These are phyloP conservation scores for Pterocles orientalis DNA, from an alignment of 2,113 vertebrate genomes.

Conservation along the genomic window DNA sequence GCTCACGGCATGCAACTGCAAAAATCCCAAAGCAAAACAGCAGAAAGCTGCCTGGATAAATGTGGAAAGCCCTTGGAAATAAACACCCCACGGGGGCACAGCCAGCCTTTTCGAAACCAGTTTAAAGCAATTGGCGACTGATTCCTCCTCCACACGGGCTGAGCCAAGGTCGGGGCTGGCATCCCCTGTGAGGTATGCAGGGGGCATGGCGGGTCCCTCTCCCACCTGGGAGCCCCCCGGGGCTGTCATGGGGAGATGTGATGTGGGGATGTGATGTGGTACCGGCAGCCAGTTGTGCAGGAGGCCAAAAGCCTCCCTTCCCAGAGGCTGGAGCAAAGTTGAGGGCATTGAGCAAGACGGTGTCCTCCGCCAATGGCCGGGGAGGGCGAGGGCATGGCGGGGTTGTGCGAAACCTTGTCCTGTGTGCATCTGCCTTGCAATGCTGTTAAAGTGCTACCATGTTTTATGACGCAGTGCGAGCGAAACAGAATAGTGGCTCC, in stretches of 20 bases:
- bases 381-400: rapidly evolving
- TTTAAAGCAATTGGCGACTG: rapidly evolving
- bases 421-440: background rate
- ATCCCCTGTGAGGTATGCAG: background rate
- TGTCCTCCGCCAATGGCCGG: background rate
- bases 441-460: background rate
- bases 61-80: background rate
- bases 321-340: slow-evolving; percentile 30
- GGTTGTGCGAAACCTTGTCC: background rate
- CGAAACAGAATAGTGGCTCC: slow-evolving; percentile 50
- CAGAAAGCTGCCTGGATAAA: slow-evolving; percentile 10
- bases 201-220: background rate
- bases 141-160: background rate
- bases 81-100: background rate
- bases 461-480: background rate
- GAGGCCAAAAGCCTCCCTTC: background rate
- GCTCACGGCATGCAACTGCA: background rate
- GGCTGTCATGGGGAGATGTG: background rate
- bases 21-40: slow-evolving; percentile 14
- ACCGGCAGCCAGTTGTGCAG: background rate
- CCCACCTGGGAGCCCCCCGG: rapidly evolving
- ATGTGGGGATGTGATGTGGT: background rate
- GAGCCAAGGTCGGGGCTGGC: background rate
- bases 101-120: background rate
- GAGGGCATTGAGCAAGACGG: background rate